Evolutionary conservation across 2,113 vertebrate species (phyloP).

Genomic region (Zootoca vivipara): DNA sequence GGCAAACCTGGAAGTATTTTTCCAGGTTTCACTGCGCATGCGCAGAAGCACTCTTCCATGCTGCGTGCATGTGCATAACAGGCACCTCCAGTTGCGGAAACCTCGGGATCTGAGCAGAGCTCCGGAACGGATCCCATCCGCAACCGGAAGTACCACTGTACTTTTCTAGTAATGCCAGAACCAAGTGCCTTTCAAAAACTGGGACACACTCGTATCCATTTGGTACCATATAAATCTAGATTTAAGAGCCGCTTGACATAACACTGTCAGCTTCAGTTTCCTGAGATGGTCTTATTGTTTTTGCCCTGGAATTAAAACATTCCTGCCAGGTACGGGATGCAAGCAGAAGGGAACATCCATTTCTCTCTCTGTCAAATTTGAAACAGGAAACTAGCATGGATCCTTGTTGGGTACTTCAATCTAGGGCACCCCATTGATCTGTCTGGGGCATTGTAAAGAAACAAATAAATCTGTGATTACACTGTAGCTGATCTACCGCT

Average conservation of each 20-base stretch:
- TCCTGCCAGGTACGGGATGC: not conserved
- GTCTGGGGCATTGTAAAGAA: not conserved
- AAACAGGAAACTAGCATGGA: not conserved
- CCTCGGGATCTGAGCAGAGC: too few species aligned
- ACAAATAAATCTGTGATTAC: not conserved
- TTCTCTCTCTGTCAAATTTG: not conserved
- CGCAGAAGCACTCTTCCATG: too few species aligned
- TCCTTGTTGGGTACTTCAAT: not conserved
- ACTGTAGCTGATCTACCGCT: not conserved
- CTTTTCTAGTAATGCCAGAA: not conserved
- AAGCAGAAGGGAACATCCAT: too few species aligned
- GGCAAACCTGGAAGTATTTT: too few species aligned
- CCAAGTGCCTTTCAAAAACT: not conserved
- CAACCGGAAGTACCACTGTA: too few species aligned
- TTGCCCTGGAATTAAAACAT: not conserved
- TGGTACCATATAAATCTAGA: not conserved
- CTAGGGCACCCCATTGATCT: not conserved
- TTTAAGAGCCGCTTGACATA: not conserved
- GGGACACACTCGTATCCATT: not conserved
- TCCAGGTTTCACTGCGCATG: too few species aligned
- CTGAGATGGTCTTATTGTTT: not conserved
- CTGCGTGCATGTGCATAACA: too few species aligned
- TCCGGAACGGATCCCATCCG: too few species aligned
- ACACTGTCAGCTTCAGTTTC: not conserved
- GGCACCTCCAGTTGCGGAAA: too few species aligned